A percentile compares a stretch with the other conserved stretches of the same genome.
Evolutionary conservation across 2,113 vertebrate species (phyloP).

Genomic region (Parotia lawesii): DNA sequence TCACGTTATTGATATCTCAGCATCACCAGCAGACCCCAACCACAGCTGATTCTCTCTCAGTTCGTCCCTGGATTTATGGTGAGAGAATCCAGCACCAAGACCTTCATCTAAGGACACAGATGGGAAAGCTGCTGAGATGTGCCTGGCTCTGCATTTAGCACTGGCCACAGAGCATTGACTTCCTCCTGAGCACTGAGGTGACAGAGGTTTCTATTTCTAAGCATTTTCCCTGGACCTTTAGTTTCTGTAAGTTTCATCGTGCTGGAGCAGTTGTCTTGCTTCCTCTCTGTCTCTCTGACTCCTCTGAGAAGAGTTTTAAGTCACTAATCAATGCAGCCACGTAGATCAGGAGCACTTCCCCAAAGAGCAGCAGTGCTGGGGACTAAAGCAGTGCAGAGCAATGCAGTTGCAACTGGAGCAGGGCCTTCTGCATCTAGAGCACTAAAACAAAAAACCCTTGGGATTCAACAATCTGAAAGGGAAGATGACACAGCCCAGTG

Average conservation of each 20-base stretch:
- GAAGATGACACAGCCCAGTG: neutral
- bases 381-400: neutral
- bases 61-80: neutral
- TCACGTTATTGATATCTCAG: neutral
- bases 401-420: neutral
- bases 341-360: neutral
- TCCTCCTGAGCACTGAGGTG: neutral
- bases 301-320: neutral
- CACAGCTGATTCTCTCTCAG: neutral
- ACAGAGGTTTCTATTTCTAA: neutral
- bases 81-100: neutral
- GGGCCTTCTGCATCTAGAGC: neutral
- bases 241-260: accelerated
- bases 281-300: neutral
- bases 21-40: neutral
- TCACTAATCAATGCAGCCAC: neutral
- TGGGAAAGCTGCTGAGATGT: neutral
- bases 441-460: neutral
- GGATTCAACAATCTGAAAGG: neutral
- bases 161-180: neutral
- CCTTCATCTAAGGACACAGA: neutral
- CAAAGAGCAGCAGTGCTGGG: neutral
- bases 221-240: neutral
- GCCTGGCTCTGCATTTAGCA: neutral
- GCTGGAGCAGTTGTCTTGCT: neutral